Evolutionary conservation across 2,113 vertebrate genomes (phyloP), one percentile per base, ranked within the genome.

Genomic region (Otolemur garnettii): DNA sequence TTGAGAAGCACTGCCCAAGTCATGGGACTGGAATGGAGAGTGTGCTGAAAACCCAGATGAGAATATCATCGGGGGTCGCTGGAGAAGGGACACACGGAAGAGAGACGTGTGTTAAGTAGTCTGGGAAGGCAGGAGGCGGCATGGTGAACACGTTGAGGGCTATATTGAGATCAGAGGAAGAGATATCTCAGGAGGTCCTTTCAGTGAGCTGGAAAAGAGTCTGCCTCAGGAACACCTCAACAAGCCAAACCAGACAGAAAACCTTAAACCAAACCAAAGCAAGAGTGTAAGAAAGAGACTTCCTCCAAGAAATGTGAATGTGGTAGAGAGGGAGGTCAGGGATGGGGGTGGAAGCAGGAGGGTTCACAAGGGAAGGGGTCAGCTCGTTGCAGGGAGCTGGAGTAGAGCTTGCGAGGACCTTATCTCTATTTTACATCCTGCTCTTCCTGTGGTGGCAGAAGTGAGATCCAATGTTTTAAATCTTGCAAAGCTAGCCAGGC

Each of bases 151-250:
- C 38, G 38, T 22, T 50, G 30, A 90, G 90, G 91, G 72, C 21
- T 53, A 30, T n/a, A 21, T 53, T 8, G 21, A 92, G 66, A 90
- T 66, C 45, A 1, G 35, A 55, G 88, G 66, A n/a, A 64, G 0
- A 64, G 93, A 74, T 13, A 12, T 33, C 82, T 82, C 14, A 15
- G 59, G n/a, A 9, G 9, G 26, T 33, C 66, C 45, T 50, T 50
- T 87, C 69, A n/a, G 1, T 8, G 42, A 93, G 55, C 69, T 74
- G n/a, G 82, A 30, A 69, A 83, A 64, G 62, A 92, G 66, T 38
- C 22, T 60, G 72, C 72, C 28, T 22, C 45, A 13, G n/a, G 66
- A n/a, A n/a, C 22, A 38, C 26, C 33, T 10, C 21, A 77, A 72
- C 45, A 57, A 81, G 69, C 62, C 35, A 62, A 85, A 75, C 12